Conservation (phyloP, 2,113 vertebrate genomes). For the Emydocephalus ijimae region DNA sequence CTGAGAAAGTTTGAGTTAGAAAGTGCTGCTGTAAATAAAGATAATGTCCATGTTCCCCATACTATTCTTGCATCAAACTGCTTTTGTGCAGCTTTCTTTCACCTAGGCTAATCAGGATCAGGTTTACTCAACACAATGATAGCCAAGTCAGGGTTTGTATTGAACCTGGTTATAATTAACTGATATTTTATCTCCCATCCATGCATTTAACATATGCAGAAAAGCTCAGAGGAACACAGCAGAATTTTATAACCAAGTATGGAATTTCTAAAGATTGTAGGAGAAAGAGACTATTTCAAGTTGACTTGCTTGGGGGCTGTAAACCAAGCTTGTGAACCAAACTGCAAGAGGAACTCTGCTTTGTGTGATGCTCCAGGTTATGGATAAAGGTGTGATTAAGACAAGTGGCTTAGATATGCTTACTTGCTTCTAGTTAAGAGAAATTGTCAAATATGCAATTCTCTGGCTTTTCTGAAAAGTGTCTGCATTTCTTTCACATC, state of each 20-base stretch:
- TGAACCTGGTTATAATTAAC: not conserved
- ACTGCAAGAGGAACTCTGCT: not conserved
- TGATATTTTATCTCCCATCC: not conserved
- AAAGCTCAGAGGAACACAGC: not conserved
- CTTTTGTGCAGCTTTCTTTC: not conserved
- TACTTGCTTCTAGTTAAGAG: not conserved
- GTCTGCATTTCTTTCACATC: not conserved
- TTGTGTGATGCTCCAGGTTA: not conserved
- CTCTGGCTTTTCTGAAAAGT: not conserved
- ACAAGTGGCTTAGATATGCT: not conserved
- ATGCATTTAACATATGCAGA: not conserved
- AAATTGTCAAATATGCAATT: not conserved
- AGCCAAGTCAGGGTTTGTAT: not conserved
- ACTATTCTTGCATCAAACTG: constrained; percentile 1
- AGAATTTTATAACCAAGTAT: not conserved
- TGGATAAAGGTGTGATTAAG: not conserved
- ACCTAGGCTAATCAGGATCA: not conserved
- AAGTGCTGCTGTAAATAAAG: not conserved
- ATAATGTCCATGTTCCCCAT: not conserved
- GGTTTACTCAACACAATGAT: not conserved
- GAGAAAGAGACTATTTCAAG: not conserved
- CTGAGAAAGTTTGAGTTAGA: not conserved
- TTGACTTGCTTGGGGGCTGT: not conserved
- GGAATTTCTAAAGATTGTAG: not conserved
- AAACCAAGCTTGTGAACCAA: not conserved